Percentiles rank a stretch among this genome's conserved stretches.
Conservation (phyloP, 2,888 invertebrate genomes). For the Drosophila rubida region DNA sequence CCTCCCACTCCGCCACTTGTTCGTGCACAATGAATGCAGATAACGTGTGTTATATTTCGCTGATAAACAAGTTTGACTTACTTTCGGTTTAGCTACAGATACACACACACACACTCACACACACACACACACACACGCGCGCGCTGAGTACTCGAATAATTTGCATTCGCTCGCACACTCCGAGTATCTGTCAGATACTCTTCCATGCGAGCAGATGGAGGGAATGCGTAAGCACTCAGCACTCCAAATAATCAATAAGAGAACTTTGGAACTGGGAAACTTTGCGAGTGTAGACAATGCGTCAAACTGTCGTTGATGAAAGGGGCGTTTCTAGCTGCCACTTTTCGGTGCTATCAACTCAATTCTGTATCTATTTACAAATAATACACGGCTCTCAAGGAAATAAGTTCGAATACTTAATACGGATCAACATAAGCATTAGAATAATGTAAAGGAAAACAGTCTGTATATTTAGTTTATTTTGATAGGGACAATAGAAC, state of each 20-base stretch:
- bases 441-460: no score
- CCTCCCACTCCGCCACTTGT: not conserved
- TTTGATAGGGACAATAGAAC: not conserved
- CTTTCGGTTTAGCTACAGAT: conserved; percentile 51
- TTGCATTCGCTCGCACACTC: conserved; percentile 20
- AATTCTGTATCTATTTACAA: not conserved
- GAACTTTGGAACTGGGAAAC: conserved; percentile 69
- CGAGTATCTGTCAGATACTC: conserved; percentile 32
- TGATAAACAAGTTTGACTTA: conserved; percentile 76
- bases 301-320: conserved; percentile 43
- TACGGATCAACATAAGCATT: no score
- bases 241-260: conserved; percentile 75
- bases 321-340: conserved; percentile 48
- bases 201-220: conserved; percentile 51
- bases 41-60: conserved; percentile 61
- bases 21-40: conserved; percentile 52
- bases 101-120: no score
- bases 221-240: conserved; percentile 75
- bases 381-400: no score
- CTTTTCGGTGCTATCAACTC: conserved; percentile 2
- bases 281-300: conserved; percentile 42
- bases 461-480: no score
- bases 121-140: conserved; percentile 20
- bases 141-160: not conserved
- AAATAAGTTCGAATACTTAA: no score